Evolutionary conservation across 1,140 invertebrate species (phyloP), one percentile per base, ranked within the genome.

Genomic region (Trinorchestia longiramus): DNA sequence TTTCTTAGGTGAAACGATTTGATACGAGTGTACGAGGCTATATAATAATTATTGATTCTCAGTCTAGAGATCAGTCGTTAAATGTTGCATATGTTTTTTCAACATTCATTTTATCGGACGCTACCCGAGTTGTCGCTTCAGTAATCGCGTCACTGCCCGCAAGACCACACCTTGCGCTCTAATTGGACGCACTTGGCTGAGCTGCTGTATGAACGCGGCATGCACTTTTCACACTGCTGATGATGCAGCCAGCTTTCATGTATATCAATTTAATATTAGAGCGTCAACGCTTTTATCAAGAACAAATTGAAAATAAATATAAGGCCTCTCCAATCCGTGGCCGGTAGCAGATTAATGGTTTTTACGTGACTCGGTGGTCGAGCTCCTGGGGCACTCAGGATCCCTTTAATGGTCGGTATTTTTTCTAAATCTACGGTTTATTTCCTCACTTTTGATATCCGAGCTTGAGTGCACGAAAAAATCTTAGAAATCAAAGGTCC

Each of bases 301-400:
- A 42, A 40, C 43, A 88, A 77, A 47, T 47, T 17, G 53, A 43
- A 47, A 0, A 57, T 96, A 28, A 95, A 44, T 43, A 96, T 57
- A 96, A 62, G n/a, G n/a, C 87, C 95, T 95, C 44, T 88, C n/a
- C 47, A 96, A 44, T 96, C 94, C 62, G 62, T 28, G 62, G 28
- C 62, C 62, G 62, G 62, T 36, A 77, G 62, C 62, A 77, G 62
- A 77, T 77, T 77, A 77, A 77, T 77, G 62, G 62, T 23, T 77
- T 77, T 77, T 77, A 77, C 62, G 11, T 36, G 62, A 77, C 62
- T 15, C 62, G 28, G 62, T 77, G 62, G 62, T 36, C 62, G 62
- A 77, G 62, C 62, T 77, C 62, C 28, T 77, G 62, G 62, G 11
- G 28, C 62, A 77, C 62, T 77, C 62, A 28, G 62, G 15, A 28